phyloP scores from a whole-genome alignment of 1,140 invertebrate species.

The Panagrolaimus sp. region DNA sequence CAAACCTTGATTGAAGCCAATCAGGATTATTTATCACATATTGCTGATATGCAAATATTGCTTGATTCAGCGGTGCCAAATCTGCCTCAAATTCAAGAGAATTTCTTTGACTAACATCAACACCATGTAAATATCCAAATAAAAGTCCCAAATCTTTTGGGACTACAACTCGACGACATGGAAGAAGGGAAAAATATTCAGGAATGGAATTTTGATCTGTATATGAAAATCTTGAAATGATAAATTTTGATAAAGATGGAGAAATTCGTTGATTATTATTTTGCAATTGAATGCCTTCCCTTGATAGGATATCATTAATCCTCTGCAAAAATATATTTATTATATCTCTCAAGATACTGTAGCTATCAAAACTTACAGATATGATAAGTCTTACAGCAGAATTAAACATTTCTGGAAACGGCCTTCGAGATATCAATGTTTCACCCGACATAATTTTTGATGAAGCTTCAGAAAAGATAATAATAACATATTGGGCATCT shows the following conservation, averaged over 20 bases:
- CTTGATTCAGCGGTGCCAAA: slow-evolving; percentile 17
- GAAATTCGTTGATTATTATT: not conserved
- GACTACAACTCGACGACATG: slow-evolving; percentile 25
- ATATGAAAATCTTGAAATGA: slow-evolving; percentile 39
- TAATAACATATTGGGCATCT: slow-evolving; percentile 36
- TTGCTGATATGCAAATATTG: not conserved
- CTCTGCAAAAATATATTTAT: slow-evolving; percentile 25
- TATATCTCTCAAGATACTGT: not conserved
- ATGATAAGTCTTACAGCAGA: slow-evolving; percentile 37
- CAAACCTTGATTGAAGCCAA: slow-evolving; percentile 26
- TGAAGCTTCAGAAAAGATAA: slow-evolving; percentile 40
- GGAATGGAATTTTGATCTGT: slow-evolving; percentile 26
- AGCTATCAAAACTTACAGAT: slow-evolving; percentile 30
- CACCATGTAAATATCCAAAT: slow-evolving; percentile 33
- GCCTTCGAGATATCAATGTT: slow-evolving; percentile 34
- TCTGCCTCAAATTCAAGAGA: slow-evolving; percentile 27
- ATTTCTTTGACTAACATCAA: slow-evolving; percentile 23
- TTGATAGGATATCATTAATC: slow-evolving; percentile 17
- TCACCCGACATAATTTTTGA: slow-evolving; percentile 31
- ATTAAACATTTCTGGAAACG: slow-evolving; percentile 50
- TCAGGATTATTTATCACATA: slow-evolving; percentile 27
- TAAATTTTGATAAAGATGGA: slow-evolving; percentile 25
- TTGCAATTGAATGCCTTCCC: slow-evolving; percentile 23
- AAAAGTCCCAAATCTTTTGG: slow-evolving; percentile 30
- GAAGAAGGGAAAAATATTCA: slow-evolving; percentile 34